Base-by-base conservation (phyloP, 2,888 invertebrate species). In the Drosophila mimica region DNA sequence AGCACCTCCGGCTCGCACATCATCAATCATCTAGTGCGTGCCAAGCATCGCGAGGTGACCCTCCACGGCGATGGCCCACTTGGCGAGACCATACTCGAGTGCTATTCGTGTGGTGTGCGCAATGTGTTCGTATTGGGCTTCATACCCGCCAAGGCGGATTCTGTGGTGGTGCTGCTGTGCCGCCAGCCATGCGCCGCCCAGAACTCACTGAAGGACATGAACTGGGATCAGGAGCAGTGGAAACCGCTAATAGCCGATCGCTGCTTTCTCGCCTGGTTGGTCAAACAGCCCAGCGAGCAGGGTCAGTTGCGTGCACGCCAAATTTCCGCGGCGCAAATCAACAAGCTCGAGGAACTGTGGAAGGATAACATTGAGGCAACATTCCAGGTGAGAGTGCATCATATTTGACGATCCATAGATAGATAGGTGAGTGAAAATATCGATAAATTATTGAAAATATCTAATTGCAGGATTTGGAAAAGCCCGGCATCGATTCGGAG, bases 191-290 rank as follows among this genome's bases (percentile, higher is more conserved):
- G 99, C 94, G 99, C 99, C 34, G 98, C 99, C 7, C 98, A 99
- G 92, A 98, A 97, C 91, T 98, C 98, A 17, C 94, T 99, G 49
- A 99, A 99, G 94, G 99, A 99, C 92, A 98, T 99, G 98, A 99
- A 99, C 93, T 99, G 99, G 98, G 99, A 99, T 94, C 99, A 99
- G 92, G 98, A 98, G 79, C 98, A 99, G 91, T 99, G 99, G 99
- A 99, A 99, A 93, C 99, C 99, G 0, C 94, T 99, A 77, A 99
- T 99, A 92, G 96, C 97, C 80, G 99, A 99, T 93, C 97, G 99
- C 15, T 97, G 98, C 84, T 98, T 99, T 92, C 94, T 99, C 52
- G 96, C 98, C 0, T 99, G 99, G 99, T 94, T 99, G 61, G 99
- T 99, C 1, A 98, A 98, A 93, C 96, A 98, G n/a, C 99, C 99